A percentile compares a stretch with the other conserved stretches of the same genome.
phyloP scores from a whole-genome alignment of 2,888 invertebrate species.

The Pharmacophagus antenor region DNA sequence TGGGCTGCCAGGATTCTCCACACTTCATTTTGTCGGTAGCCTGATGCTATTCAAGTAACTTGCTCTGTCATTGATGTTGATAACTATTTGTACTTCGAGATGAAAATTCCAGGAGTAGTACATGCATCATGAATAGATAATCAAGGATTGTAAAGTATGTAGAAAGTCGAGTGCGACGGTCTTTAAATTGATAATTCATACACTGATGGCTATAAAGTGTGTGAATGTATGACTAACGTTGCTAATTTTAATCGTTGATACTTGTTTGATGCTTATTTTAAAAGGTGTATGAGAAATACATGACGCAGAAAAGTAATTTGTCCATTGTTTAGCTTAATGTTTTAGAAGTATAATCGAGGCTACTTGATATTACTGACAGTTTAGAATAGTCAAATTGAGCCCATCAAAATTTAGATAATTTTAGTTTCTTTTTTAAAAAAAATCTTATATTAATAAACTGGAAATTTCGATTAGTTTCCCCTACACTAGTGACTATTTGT shows the following conservation, averaged over 20 bases:
- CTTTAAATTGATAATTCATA: constrained; percentile 46
- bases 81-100: constrained; percentile 69
- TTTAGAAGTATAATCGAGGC: neutral
- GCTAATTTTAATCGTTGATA: constrained; percentile 31
- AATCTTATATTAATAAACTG: too few species aligned
- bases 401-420: neutral
- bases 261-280: neutral
- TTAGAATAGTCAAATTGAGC: neutral
- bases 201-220: constrained; percentile 32
- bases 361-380: neutral
- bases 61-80: constrained; percentile 71
- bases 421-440: too few species aligned
- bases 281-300: neutral
- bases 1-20: constrained; percentile 65
- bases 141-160: constrained; percentile 51
- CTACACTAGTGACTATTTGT: too few species aligned
- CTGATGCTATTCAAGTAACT: constrained; percentile 54
- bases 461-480: too few species aligned
- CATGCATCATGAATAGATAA: constrained; percentile 58
- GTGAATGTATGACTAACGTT: constrained; percentile 15
- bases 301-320: too few species aligned
- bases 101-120: constrained; percentile 63
- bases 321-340: too few species aligned
- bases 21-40: constrained; percentile 70
- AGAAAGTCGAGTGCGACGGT: constrained; percentile 72